Base-by-base conservation (phyloP, 2,797 vertebrate genomes). In the Melanotaenia pygmaea region DNA sequence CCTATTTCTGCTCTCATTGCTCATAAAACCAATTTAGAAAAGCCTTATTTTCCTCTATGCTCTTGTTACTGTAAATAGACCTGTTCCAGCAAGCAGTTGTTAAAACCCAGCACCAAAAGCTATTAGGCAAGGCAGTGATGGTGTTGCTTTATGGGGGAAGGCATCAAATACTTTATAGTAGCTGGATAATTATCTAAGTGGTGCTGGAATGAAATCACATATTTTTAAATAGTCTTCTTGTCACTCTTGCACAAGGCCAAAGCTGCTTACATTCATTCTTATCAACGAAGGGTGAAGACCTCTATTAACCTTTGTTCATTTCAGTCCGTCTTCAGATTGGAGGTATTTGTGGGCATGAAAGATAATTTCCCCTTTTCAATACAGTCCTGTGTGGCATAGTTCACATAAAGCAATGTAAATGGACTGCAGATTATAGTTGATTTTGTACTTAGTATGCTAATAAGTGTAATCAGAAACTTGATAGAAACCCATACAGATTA, bases 381-480 rank as follows among this genome's bases (percentile, higher is more conserved):
- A 51, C 54, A 72, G 68, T 63, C 34, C 47, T 70, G 74, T 76
- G 65, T 77, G 57, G 37, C 72, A 59, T n/a, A 82, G 71, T 85
- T 89, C 76, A 85, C 83, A 66, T 74, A 78, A 86, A 81, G 81
- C 51, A 67, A 54, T 69, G 54, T 62, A 72, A 88, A 87, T 79
- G 76, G 58, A 61, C 73, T 59, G 32, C 72, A 80, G 80, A 91
- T 86, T 84, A 86, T 64, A 51, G 70, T 50, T 74, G 62, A 64
- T 73, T 84, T 82, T 76, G 40, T 77, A 81, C 88, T 90, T 73
- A 80, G 85, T 88, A 89, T 93, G 88, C 78, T 87, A 89, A 91
- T 86, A 74, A 74, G 60, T 47, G 12, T 69, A 85, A 89, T 90
- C 79, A 82, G 54, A 43, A 73, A 75, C 80, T 76, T 66, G 68